phyloP scores from a whole-genome alignment of 2,113 vertebrate species.

The Eretmochelys imbricata region DNA sequence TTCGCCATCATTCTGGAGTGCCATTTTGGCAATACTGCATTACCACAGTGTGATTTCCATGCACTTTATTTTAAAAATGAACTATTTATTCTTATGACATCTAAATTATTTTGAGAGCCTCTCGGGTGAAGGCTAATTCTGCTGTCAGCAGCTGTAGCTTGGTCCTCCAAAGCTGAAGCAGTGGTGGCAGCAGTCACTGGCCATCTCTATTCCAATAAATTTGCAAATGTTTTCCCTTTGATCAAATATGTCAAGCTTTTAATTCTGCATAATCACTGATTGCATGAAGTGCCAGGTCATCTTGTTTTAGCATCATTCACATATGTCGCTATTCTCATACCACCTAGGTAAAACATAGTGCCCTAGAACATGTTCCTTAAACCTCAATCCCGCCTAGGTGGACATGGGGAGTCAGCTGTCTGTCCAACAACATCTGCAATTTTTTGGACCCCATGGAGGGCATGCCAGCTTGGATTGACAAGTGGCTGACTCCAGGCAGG shows the following conservation, averaged over 20 bases:
- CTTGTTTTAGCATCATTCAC: conserved; percentile 64
- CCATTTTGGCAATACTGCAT: conserved; percentile 50
- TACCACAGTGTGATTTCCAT: conserved; percentile 44
- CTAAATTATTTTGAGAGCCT: conserved; percentile 52
- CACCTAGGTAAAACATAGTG: conserved; percentile 41
- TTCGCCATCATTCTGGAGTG: conserved; percentile 43
- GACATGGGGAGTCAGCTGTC: not conserved
- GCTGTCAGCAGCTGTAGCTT: conserved; percentile 55
- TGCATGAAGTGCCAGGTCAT: conserved; percentile 16
- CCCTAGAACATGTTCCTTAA: not conserved
- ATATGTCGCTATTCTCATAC: conserved; percentile 55
- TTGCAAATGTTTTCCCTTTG: conserved; percentile 52
- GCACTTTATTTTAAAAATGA: conserved; percentile 62
- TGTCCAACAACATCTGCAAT: not conserved
- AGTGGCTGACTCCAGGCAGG: not conserved
- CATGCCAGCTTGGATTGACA: accelerated
- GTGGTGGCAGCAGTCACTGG: conserved; percentile 34
- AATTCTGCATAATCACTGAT: conserved; percentile 60
- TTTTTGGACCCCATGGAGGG: not conserved
- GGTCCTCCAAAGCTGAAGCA: not conserved
- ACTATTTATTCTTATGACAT: conserved; percentile 68
- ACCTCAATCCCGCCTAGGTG: not conserved
- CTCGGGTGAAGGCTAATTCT: conserved; percentile 59
- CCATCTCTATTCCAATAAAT: conserved; percentile 24
- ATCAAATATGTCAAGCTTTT: conserved; percentile 69